Percentiles rank a stretch among this genome's conserved stretches.
Conservation (phyloP, 2,888 invertebrate genomes). For the Junonia oenone region DNA sequence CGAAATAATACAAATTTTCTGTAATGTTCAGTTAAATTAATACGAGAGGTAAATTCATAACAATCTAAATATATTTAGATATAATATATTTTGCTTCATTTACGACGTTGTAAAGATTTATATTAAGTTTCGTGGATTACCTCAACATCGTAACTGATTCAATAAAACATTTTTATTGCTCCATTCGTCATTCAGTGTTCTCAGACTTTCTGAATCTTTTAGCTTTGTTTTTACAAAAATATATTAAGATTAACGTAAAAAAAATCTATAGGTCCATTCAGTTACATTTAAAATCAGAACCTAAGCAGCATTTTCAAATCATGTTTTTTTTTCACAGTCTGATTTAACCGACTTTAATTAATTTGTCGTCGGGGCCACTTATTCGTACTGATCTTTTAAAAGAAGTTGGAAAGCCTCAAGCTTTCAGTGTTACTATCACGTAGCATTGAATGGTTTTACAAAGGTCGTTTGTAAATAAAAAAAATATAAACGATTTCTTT, state of each 20-base stretch:
- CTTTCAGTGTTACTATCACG: too few species aligned
- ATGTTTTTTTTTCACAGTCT: too few species aligned
- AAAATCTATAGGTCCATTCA: too few species aligned
- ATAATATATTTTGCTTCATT: conserved; percentile 13
- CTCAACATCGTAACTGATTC: conserved; percentile 21
- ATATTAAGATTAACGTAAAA: background rate
- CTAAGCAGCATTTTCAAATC: too few species aligned
- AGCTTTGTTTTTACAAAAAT: background rate
- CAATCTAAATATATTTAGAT: background rate
- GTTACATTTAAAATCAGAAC: too few species aligned
- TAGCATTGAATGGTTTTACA: too few species aligned
- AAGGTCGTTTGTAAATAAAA: too few species aligned
- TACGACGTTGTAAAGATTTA: conserved; percentile 5
- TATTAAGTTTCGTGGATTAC: conserved; percentile 21
- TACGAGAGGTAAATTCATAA: conserved; percentile 7
- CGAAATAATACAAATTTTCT: conserved; percentile 11
- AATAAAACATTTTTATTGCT: conserved; percentile 23
- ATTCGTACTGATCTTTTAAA: too few species aligned
- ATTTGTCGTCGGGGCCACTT: too few species aligned
- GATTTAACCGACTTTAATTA: too few species aligned
- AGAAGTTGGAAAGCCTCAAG: too few species aligned
- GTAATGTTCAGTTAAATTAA: conserved; percentile 11
- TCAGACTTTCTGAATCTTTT: background rate
- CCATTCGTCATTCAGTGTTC: conserved; percentile 3
- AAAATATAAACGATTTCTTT: too few species aligned